Percentiles rank a stretch among this genome's conserved stretches.
phyloP scores from a whole-genome alignment of 2,113 vertebrate genomes.

The Tetrao urogallus region DNA sequence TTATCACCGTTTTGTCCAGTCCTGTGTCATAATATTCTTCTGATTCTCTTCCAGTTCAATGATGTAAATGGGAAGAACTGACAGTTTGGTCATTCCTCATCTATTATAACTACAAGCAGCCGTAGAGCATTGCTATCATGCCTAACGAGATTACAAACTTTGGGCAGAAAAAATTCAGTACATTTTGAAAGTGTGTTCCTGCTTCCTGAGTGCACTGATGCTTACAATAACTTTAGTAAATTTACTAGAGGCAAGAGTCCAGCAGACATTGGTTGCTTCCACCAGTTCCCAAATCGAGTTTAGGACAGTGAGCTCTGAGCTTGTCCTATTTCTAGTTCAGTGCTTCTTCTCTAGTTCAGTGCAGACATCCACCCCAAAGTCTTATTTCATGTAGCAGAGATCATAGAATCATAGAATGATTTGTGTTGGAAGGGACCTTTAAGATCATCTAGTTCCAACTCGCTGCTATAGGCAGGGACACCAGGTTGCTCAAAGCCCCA shows the following conservation, averaged over 20 bases:
- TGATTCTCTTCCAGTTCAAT: background rate
- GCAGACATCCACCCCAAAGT: background rate
- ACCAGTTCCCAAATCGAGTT: background rate
- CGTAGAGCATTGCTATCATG: background rate
- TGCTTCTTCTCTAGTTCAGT: background rate
- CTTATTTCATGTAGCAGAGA: background rate
- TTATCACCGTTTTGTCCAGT: background rate
- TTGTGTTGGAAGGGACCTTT: too few species aligned
- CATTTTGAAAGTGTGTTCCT: background rate
- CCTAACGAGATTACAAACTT: background rate
- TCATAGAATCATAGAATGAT: background rate
- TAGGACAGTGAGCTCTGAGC: too few species aligned
- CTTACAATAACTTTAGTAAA: background rate
- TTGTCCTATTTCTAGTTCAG: background rate
- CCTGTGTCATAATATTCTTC: background rate
- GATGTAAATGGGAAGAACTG: background rate
- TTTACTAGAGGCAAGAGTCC: background rate
- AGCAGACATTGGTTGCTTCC: background rate
- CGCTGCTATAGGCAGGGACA: too few species aligned
- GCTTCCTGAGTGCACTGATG: background rate
- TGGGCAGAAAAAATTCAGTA: background rate
- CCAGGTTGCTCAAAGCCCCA: too few species aligned
- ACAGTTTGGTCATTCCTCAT: background rate
- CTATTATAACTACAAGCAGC: background rate
- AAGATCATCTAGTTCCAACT: too few species aligned